Evolutionary conservation across 2,797 vertebrate genomes (phyloP).

Genomic region (Mareca penelope): DNA sequence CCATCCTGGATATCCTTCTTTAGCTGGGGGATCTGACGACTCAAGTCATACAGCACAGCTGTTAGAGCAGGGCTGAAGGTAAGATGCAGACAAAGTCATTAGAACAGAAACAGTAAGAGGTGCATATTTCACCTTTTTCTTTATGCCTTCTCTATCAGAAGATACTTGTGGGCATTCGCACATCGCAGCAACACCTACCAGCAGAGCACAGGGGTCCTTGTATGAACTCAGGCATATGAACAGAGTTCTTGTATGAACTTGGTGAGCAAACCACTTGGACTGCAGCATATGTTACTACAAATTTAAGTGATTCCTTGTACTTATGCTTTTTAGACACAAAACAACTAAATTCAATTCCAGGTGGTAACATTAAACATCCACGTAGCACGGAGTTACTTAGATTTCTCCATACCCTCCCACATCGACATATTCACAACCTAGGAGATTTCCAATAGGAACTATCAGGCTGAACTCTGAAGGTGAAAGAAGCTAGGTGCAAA

Average conservation of each 20-base stretch:
- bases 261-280: background rate
- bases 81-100: background rate
- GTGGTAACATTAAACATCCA: background rate
- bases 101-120: background rate
- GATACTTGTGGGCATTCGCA: background rate
- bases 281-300: background rate
- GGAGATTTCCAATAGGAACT: background rate
- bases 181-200: background rate
- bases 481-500: background rate
- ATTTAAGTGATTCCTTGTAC: background rate
- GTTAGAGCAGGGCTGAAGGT: constrained; percentile 91
- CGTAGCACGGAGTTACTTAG: background rate
- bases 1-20: constrained; percentile 99
- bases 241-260: background rate
- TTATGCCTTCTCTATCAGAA: background rate
- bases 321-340: background rate
- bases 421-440: background rate
- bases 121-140: background rate
- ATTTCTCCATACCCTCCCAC: background rate
- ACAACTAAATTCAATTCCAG: background rate
- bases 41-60: constrained; percentile 95
- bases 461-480: background rate
- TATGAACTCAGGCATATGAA: accelerated
- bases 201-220: background rate
- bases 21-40: constrained; percentile 95